Base-by-base conservation (phyloP, 2,888 invertebrate species). In the Hydraecia micacea region DNA sequence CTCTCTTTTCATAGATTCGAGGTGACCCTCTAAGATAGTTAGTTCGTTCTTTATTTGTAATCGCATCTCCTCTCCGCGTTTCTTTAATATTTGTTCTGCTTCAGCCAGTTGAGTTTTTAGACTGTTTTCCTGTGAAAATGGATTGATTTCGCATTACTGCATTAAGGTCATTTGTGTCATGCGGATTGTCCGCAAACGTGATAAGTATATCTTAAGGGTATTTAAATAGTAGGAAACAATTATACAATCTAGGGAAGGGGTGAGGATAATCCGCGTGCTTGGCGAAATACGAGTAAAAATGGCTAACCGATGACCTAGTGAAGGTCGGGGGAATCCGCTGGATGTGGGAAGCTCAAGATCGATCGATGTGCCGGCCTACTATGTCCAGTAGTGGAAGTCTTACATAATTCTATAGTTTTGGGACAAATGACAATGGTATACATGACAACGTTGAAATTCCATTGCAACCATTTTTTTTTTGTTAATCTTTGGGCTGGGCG, bases 11-110 rank as follows among this genome's bases (percentile, higher is more conserved):
- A 96, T 93, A 6, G 90, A 86, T 7, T 92, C 91, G 0, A 96
- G 85, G 39, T 95, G 94, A 0, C 75, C 80, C 36, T 95, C 95
- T 15, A 97, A 83, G n/a, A 92, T 83, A 2, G 77, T 15, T 4
- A 97, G 91, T 83, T 97, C 97, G 32, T 88, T 89, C 0, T 95
- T 89, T 87, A 96, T 95, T 79, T 96, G 95, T 1, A 62, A 42
- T 18, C 94, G 92, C 95, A 97, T 94, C 1, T 95, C 95, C 75
- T 96, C 95, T 62, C 95, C 95, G 65, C 94, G 94, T 67, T 89
- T 88, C 15, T 87, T 90, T 3, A 97, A 86, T 0, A 91, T 83
- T 13, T 92, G 67, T 82, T 96, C 96, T 0, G 96, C 96, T 86
- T 95, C 93, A 4, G 88, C 83, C 2, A 95, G 75, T 76, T 96